These are phyloP conservation scores for Cistogaster globosa DNA, from an alignment of 2,888 invertebrate genomes.

Conservation along the genomic window DNA sequence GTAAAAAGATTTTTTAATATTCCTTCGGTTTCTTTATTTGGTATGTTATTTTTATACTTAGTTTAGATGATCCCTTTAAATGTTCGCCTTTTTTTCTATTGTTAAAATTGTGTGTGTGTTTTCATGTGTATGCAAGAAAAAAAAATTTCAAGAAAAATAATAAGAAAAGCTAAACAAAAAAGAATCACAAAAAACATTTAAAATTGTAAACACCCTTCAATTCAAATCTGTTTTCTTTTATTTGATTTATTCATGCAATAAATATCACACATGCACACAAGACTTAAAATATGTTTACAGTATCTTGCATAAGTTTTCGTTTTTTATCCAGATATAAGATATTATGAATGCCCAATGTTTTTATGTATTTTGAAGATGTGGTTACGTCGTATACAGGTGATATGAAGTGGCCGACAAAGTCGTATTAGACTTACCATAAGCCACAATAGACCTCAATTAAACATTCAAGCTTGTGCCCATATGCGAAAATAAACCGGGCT, in stretches of 20 bases:
- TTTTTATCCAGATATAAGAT: too few species aligned
- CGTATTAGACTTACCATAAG: too few species aligned
- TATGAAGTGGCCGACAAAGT: too few species aligned
- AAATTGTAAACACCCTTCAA: constrained; percentile 57
- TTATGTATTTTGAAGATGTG: too few species aligned
- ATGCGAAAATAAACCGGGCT: too few species aligned
- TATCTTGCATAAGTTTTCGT: background rate
- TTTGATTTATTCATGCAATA: constrained; percentile 42
- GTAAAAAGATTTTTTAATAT: constrained; percentile 24
- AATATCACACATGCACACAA: background rate
- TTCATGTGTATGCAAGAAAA: constrained; percentile 15
- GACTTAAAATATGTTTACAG: background rate
- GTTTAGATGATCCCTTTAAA: constrained; percentile 36
- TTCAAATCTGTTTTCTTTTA: constrained; percentile 39
- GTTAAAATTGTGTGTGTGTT: constrained; percentile 8
- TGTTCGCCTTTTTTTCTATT: constrained; percentile 45
- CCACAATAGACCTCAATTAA: too few species aligned
- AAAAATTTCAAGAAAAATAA: background rate
- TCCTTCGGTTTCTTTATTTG: constrained; percentile 31
- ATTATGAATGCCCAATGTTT: too few species aligned
- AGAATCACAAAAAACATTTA: background rate
- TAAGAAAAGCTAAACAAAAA: constrained; percentile 11
- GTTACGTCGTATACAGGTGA: too few species aligned
- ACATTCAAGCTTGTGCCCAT: too few species aligned
- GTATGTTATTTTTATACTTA: constrained; percentile 46